Evolutionary conservation across 2,797 vertebrate genomes (phyloP).

Genomic region (Molothrus ater): DNA sequence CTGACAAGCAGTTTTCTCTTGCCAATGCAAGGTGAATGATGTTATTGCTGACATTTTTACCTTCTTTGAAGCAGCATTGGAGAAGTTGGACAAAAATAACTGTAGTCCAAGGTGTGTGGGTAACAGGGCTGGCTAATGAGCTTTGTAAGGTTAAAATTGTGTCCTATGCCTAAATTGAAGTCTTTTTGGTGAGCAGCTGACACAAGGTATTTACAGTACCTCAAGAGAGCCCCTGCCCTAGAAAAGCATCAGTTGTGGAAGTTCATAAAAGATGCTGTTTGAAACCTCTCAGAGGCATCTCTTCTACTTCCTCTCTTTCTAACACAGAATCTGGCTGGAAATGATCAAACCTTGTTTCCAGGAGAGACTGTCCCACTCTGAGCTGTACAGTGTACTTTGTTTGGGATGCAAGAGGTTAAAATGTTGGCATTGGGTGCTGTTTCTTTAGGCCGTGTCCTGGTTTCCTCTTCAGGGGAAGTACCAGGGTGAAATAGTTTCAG

Average conservation of each 20-base stretch:
- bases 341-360: neutral
- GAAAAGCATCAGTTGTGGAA: neutral
- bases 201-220: neutral
- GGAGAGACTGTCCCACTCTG: neutral
- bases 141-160: neutral
- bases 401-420: neutral
- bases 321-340: neutral
- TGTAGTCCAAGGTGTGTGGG: neutral
- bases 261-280: neutral
- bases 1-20: neutral
- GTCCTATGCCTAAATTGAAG: neutral
- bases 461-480: neutral
- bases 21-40: neutral
- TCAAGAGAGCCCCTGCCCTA: neutral
- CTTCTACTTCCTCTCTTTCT: neutral
- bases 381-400: neutral
- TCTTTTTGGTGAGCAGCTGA: neutral
- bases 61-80: neutral
- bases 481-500: neutral
- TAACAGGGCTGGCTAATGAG: neutral
- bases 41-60: neutral
- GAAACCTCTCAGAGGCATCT: neutral
- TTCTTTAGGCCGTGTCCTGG: neutral
- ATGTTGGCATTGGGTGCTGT: neutral
- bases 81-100: neutral